phyloP scores from a whole-genome alignment of 35 echinoderm and acorn worm genomes.

The Ophioderma brevispina region DNA sequence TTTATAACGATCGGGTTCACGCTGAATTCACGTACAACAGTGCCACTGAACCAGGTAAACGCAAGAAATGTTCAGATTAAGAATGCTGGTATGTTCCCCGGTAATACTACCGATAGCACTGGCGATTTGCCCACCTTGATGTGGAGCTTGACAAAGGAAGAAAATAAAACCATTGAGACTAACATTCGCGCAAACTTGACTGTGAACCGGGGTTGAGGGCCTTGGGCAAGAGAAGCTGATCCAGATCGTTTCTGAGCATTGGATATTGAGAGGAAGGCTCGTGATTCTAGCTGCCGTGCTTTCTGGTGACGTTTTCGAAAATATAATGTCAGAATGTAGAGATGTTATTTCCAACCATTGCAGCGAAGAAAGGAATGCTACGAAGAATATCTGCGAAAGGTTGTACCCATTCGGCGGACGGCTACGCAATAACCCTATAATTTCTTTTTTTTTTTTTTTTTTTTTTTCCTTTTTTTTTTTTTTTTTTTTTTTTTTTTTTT shows the following conservation, averaged over 20 bases:
- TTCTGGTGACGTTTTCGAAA: constrained; percentile 11
- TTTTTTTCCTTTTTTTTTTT: no score
- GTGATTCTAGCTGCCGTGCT: not conserved
- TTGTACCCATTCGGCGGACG: not conserved
- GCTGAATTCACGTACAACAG: constrained; percentile 58
- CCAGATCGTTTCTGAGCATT: not conserved
- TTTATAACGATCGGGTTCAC: constrained; percentile 57
- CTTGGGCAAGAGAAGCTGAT: not conserved
- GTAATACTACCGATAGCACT: not conserved
- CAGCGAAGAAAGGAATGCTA: constrained; percentile 45
- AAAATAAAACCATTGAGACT: constrained; percentile 45
- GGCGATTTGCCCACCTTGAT: not conserved
- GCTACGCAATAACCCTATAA: not conserved
- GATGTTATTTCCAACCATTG: constrained; percentile 34
- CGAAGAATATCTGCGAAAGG: constrained; percentile 6
- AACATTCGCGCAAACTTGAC: constrained; percentile 41
- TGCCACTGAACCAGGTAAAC: constrained; percentile 7
- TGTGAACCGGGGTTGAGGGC: not conserved
- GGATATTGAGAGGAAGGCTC: constrained; percentile 8
- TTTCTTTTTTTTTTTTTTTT: no score
- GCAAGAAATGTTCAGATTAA: not conserved
- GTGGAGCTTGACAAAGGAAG: constrained; percentile 48
- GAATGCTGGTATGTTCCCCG: not conserved
- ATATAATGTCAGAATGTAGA: constrained; percentile 30
- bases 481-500: no score